Evolutionary conservation across 2,888 invertebrate species (phyloP), one percentile per base, ranked within the genome.

Genomic region (Melinopterus prodromus): DNA sequence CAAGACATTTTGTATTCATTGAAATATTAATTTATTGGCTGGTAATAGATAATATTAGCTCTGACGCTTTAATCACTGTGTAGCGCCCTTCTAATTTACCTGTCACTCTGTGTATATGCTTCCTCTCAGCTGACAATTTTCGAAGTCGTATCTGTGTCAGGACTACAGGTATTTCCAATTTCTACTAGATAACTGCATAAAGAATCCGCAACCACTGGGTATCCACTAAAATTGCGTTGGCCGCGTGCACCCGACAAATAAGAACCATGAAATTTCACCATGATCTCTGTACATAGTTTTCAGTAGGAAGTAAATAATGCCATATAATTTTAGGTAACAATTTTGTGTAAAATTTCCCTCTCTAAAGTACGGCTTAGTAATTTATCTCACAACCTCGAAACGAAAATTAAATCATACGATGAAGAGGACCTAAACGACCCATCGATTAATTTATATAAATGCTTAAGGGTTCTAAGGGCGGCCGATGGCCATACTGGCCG

Each of bases 401-500:
- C 53, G 53, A 53, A 53, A 53, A 53, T 53, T 53, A 53, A 53
- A 53, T 53, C 53, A 53, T 9, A 53, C 53, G 53, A 53, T 53
- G 53, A 53, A 53, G 53, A 53, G 53, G 53, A 1, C 53, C 53
- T 53, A 53, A 53, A 53, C 53, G 53, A 6, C 53, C 53, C 53
- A 12, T 53, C 53, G 53, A 53, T 53, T 53, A 53, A 53, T 53
- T 53, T 53, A 53, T 53, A 53, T 53, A 26, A 72, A 36, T 36
- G 16, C 35, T 36, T 16, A 72, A 36, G 16, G 72, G 72, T 72
- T 36, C n/a, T 36, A 16, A 16, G 72, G 35, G 72, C 72, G 53
- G 77, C 53, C 53, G 35, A 6, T 16, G 53, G 77, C 53, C 53
- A 53, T 53, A 53, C 53, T 12, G 53, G 53, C 53, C 7, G 53